Base-by-base conservation (phyloP, 2,888 invertebrate species). In the Xestia xanthographa region DNA sequence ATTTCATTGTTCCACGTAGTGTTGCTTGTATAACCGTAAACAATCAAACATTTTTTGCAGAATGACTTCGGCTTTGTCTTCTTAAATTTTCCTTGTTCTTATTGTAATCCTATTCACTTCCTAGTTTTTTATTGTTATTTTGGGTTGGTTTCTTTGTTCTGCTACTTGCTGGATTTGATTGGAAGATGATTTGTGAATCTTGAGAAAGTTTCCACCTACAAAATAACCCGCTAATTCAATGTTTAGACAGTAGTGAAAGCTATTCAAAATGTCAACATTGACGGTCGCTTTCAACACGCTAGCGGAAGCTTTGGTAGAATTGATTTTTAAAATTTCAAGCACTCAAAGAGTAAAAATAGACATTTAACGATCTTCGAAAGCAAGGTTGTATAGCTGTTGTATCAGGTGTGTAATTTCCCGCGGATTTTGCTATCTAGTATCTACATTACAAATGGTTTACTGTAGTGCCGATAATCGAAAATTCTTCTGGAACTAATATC, bases 281-380 rank as follows among this genome's bases (percentile, higher is more conserved):
- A 65, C 60, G 58, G 22, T 43, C 45, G 29, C 50, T 66, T 69
- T 62, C 45, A 38, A 66, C 60, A 22, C 48, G 66, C 43, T 50
- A 66, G 65, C 58, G 45, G 69, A 29, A 66, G 45, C 56, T 73
- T 69, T 62, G 12, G 50, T 66, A 41, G 56, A 66, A 74, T 82
- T 69, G 62, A n/a, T 66, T 74, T 84, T 74, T 66, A 74, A 43
- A 80, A 38, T 69, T 79, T 74, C 14, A 70, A 60, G 34, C 43
- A 53, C 41, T 60, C 66, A 26, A 72, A 22, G 62, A 62, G 38
- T 84, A 82, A 81, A 81, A 69, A 73, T 81, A 82, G 75, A 75
- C 50, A 63, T n/a, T 63, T 83, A 83, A 83, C 43, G 85, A 85
- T 85, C 77, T 75, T 62, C 48, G n/a, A 65, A 69, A 72, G 72